Base-by-base conservation (phyloP, 2,888 invertebrate species). In the Sycophila texana region DNA sequence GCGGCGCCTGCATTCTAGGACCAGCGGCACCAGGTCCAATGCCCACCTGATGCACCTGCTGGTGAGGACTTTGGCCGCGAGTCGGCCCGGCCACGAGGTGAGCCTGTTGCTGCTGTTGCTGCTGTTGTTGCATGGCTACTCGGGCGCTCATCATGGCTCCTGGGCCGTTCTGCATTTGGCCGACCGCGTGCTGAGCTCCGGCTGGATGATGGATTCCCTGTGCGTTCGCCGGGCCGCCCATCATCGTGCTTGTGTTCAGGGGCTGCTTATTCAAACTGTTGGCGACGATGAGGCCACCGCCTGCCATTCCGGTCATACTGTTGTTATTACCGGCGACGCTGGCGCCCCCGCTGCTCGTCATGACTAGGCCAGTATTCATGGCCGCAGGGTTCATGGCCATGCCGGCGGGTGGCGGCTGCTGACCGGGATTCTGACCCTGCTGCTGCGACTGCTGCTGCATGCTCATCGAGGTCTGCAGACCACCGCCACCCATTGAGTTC, bases 191-290 rank as follows among this genome's bases (percentile, higher is more conserved):
- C 18, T 75, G 79, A 88, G 26, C 87, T 88, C 86, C 20, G 88
- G 87, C 86, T 20, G 88, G 88, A 83, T 90, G 90, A 78, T 90
- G 89, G 72, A 89, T 87, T 68, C 88, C 88, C 84, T 90, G 93
- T 91, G 90, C 86, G 83, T 89, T 90, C 1, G 89, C 86, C 1
- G 70, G 74, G 0, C 77, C 79, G 3, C 88, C 93, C 93, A 94
- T 94, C 90, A 94, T 92, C 70, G 92, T 92, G 51, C 91, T 90
- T 70, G 90, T 88, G 82, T 90, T 90, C 83, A 95, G 89, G 16
- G 92, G 92, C 88, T 95, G 95, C 88, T 95, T 96, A 89, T 95
- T 95, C 79, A 95, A 92, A 86, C 94, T 94, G 90, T 95, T 96
- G 84, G 92, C 92, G 53, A 95, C 94, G 67, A 96, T 94, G 86